Percentiles rank a stretch among this genome's conserved stretches.
These are phyloP conservation scores for Dromiciops gliroides DNA, from an alignment of 2,113 vertebrate genomes.

Conservation along the genomic window DNA sequence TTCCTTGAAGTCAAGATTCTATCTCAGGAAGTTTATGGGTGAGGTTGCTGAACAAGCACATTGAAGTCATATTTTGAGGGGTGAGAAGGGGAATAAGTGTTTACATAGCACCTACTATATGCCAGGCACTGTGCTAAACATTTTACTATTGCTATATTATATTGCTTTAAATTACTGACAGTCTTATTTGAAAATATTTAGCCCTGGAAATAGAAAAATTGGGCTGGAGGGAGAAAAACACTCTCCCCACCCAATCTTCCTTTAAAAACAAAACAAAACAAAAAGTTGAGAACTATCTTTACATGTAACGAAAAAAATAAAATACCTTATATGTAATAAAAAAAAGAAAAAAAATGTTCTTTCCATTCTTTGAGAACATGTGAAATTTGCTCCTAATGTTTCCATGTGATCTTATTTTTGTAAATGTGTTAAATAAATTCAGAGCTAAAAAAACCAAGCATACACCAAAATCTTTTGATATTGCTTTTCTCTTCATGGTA, in stretches of 20 bases:
- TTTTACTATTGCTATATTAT: not conserved
- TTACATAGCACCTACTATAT: not conserved
- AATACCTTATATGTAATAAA: no score
- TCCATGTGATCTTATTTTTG: slow-evolving; percentile 70
- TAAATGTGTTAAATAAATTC: slow-evolving; percentile 75
- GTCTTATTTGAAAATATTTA: not conserved
- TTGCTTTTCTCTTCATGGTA: not conserved
- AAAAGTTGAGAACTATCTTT: no score
- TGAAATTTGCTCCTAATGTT: slow-evolving; percentile 67
- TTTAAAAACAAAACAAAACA: not conserved
- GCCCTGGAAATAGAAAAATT: not conserved
- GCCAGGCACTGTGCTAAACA: not conserved
- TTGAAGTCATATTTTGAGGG: not conserved
- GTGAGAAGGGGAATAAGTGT: not conserved
- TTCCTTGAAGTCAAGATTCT: not conserved
- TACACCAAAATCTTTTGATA: not conserved
- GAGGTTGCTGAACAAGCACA: not conserved
- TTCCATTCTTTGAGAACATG: slow-evolving; percentile 52
- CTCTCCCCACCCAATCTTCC: slow-evolving; percentile 12
- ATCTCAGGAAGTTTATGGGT: not conserved
- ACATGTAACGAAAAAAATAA: no score
- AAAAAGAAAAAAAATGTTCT: not conserved
- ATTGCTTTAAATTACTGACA: not conserved
- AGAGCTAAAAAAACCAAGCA: slow-evolving; percentile 60
- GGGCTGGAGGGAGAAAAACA: not conserved